A percentile compares a stretch with the other conserved stretches of the same genome.
phyloP scores from a whole-genome alignment of 2,113 vertebrate genomes.

The Spea bombifrons region DNA sequence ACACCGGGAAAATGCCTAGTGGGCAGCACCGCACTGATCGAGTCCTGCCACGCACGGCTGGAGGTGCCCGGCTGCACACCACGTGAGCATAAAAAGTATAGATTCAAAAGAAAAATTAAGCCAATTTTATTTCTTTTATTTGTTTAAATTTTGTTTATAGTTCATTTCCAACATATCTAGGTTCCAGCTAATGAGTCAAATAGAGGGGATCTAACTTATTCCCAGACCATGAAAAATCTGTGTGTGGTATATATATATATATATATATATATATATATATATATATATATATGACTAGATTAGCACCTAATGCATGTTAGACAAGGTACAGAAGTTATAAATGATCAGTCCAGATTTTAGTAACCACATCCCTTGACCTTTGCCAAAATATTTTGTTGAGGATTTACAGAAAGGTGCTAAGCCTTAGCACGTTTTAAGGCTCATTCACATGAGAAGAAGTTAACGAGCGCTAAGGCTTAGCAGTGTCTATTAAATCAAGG shows the following conservation, averaged over 20 bases:
- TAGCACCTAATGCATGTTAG: not conserved
- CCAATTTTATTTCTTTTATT: too few relatives aligned
- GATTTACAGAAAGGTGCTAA: constrained; percentile 10
- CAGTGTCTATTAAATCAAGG: not conserved
- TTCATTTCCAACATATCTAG: not conserved
- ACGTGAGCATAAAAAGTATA: too few relatives aligned
- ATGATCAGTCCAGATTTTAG: not conserved
- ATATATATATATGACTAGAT: not conserved
- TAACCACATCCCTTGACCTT: not conserved
- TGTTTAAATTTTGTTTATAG: too few relatives aligned
- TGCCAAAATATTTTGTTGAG: not conserved
- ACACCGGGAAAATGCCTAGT: too few relatives aligned
- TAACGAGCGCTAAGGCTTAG: not conserved
- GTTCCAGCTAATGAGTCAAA: not conserved
- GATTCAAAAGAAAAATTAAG: too few relatives aligned
- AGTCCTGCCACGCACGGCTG: too few relatives aligned
- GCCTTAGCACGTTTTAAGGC: not conserved
- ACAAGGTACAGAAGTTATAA: not conserved
- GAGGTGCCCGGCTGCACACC: too few relatives aligned
- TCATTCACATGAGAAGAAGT: not conserved
- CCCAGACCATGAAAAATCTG: not conserved
- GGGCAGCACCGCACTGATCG: too few relatives aligned
- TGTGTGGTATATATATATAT: not conserved
- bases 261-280: too few relatives aligned
- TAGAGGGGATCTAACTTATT: not conserved